A percentile compares a stretch with the other conserved stretches of the same genome.
Conservation (phyloP, 2,113 vertebrate species). For the Strigops habroptila region DNA sequence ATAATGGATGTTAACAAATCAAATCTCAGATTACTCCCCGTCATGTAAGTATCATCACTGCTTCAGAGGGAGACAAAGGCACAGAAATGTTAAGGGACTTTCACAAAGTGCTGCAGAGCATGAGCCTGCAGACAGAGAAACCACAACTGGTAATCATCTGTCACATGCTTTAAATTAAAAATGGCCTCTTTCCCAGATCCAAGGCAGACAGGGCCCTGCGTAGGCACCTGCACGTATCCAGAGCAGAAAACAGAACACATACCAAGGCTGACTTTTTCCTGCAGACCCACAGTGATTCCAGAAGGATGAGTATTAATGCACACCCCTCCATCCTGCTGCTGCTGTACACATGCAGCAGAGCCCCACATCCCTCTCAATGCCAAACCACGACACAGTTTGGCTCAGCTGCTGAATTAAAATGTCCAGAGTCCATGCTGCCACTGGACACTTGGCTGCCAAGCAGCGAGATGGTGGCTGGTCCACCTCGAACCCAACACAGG, state of each 20-base stretch:
- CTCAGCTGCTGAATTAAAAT: background rate
- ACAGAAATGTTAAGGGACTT: background rate
- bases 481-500: background rate
- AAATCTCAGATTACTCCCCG: background rate
- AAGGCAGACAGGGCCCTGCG: background rate
- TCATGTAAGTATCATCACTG: background rate
- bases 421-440: fast-evolving
- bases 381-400: fast-evolving
- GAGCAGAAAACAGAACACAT: background rate
- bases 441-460: background rate
- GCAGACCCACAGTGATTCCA: background rate
- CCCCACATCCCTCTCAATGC: background rate
- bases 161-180: background rate
- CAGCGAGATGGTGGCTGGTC: fast-evolving
- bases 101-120: background rate
- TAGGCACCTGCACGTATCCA: background rate
- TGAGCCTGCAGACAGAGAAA: fast-evolving
- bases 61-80: background rate
- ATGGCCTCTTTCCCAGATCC: background rate
- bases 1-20: background rate
- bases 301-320: fast-evolving
- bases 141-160: background rate
- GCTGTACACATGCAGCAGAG: background rate
- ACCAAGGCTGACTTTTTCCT: background rate
- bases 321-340: background rate